Percentiles rank a stretch among this genome's conserved stretches.
These are phyloP conservation scores for Pseudobourletiella spinata DNA, from an alignment of 1,140 invertebrate species.

Conservation along the genomic window DNA sequence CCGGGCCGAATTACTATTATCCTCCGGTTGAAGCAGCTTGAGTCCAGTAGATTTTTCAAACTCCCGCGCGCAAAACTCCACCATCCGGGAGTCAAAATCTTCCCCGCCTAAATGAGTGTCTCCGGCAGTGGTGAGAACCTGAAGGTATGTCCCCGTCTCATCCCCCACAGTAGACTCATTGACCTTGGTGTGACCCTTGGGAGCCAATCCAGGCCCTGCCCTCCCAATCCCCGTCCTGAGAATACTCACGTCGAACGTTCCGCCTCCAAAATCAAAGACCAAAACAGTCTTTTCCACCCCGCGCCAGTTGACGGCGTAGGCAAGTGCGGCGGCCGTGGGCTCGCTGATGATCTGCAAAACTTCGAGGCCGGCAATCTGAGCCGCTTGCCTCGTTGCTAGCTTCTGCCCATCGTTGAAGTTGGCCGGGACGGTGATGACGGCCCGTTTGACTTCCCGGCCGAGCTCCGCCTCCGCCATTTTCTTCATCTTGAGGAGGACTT, in stretches of 20 bases:
- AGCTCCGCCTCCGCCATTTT: slow-evolving; percentile 40
- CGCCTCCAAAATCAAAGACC: slow-evolving; percentile 39
- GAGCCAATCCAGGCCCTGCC: no score
- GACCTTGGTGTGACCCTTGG: no score
- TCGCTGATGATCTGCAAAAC: slow-evolving; percentile 44
- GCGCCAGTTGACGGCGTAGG: slow-evolving; percentile 40
- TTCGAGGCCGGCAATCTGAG: slow-evolving; percentile 40
- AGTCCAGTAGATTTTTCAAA: slow-evolving; percentile 52
- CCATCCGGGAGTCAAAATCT: slow-evolving; percentile 40
- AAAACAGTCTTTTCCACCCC: slow-evolving; percentile 25
- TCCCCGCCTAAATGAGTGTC: slow-evolving; percentile 43
- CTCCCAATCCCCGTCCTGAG: slow-evolving; percentile 26
- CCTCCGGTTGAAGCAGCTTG: slow-evolving; percentile 40
- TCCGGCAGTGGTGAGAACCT: slow-evolving; percentile 35
- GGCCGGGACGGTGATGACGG: background rate
- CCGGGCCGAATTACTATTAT: background rate
- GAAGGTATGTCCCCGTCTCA: no score
- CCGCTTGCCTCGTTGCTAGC: slow-evolving; percentile 34
- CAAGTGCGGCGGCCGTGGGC: slow-evolving; percentile 42
- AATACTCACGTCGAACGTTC: slow-evolving; percentile 42
- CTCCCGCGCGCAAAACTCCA: slow-evolving; percentile 40
- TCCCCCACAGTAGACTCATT: no score
- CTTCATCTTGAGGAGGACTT: slow-evolving; percentile 46
- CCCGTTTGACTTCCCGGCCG: slow-evolving; percentile 37
- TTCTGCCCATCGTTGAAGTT: background rate